These are phyloP conservation scores for Drosophila obscura DNA, from an alignment of 1,140 invertebrate species.

Conservation along the genomic window DNA sequence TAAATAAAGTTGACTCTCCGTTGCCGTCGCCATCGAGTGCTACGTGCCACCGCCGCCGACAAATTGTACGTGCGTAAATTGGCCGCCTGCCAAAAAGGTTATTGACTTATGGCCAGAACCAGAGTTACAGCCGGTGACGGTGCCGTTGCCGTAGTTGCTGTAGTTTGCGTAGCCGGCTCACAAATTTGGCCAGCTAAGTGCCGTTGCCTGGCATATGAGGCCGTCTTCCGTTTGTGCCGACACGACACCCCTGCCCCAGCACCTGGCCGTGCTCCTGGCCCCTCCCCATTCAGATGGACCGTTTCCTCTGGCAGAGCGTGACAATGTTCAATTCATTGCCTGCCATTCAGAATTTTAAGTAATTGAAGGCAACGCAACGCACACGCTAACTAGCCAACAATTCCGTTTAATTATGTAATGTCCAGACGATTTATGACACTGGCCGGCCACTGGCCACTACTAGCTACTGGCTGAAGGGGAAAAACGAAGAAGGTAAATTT, in stretches of 20 bases:
- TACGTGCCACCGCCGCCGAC: slow-evolving; percentile 49
- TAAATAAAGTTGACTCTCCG: slow-evolving; percentile 54
- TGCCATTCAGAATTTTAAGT: slow-evolving; percentile 80
- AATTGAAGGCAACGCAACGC: slow-evolving; percentile 63
- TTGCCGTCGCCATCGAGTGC: slow-evolving; percentile 35
- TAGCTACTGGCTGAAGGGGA: too few species aligned
- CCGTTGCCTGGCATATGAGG: slow-evolving; percentile 26
- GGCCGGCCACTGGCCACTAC: neutral
- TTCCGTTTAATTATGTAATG: slow-evolving; percentile 76
- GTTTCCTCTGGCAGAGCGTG: slow-evolving; percentile 70
- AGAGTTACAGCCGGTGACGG: slow-evolving; percentile 26
- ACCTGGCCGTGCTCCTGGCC: neutral
- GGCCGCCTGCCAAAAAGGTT: slow-evolving; percentile 72
- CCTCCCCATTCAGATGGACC: slow-evolving; percentile 25
- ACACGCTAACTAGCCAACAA: slow-evolving; percentile 67
- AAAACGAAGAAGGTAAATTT: slow-evolving; percentile 32
- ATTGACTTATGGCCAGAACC: slow-evolving; percentile 68
- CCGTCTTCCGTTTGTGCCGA: slow-evolving; percentile 43
- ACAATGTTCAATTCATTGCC: slow-evolving; percentile 78
- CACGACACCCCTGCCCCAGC: neutral
- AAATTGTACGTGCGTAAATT: slow-evolving; percentile 79
- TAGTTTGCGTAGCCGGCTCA: too few species aligned
- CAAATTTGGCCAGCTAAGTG: too few species aligned
- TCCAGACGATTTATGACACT: slow-evolving; percentile 61
- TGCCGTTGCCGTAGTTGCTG: too few species aligned